Base-by-base conservation (phyloP, 2,797 vertebrate genomes). In the Coregonus ussuriensis region DNA sequence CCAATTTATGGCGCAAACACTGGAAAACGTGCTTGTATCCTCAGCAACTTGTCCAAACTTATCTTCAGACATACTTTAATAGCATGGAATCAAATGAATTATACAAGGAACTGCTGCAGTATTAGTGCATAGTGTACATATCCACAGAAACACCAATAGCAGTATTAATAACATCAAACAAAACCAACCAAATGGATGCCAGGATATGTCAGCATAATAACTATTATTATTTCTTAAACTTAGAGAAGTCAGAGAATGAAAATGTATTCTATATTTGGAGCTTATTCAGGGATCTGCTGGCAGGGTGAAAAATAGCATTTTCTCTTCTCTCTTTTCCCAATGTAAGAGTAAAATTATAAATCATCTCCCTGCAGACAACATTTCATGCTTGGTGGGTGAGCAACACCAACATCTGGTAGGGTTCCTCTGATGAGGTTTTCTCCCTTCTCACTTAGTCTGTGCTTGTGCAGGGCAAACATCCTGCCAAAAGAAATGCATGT, bases 331-430 rank as follows among this genome's bases (percentile, higher is more conserved):
- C 37, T 82, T 84, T 86, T 74, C 81, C 87, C 80, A 75, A 86
- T 77, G 81, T 82, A 87, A 89, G 82, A 88, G 84, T 81, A 89
- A 88, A 93, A 92, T 92, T 90, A 92, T 91, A 92, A 93, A 93
- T 93, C 82, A 89, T 92, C 87, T 93, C 91, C 93, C 91, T 59
- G 81, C 88, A 92, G 92, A 91, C 91, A 89, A 83, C 90, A 93
- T 93, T 91, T 93, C 92, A 93, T 89, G 91, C 91, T 92, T 87
- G 85, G 89, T 88, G 91, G 90, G 87, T 90, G 91, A 91, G 91
- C 91, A 91, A 88, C 88, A 89, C 81, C 75, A 88, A 91, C 92
- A 93, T 93, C 91, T 94, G 92, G 88, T 91, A 84, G 85, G 87
- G 88, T 92, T 74, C 88, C 86, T 89, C 87, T 83, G 86, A 89